Percentiles rank a stretch among this genome's conserved stretches.
Conservation (phyloP, 2,113 vertebrate genomes). For the Zapornia atra region DNA sequence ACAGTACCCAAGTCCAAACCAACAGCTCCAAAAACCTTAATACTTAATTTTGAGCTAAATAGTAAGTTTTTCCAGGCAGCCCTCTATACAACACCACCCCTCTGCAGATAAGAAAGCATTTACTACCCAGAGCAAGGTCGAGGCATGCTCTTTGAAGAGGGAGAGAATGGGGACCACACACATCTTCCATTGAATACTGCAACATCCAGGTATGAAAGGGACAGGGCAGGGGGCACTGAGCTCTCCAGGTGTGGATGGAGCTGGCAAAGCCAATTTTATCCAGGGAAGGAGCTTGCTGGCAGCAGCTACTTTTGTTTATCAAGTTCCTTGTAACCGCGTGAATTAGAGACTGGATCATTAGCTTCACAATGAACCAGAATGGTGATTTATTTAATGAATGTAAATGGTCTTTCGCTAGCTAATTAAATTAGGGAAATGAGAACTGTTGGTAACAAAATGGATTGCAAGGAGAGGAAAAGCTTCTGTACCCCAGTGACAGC, state of each 20-base stretch:
- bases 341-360: slow-evolving; percentile 62
- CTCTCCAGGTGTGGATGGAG: not conserved
- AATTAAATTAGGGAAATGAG: slow-evolving; percentile 68
- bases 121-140: not conserved
- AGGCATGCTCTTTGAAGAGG: not conserved
- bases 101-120: not conserved
- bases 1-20: not conserved
- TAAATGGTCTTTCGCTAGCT: slow-evolving; percentile 48
- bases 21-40: not conserved
- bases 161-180: not conserved
- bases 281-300: not conserved
- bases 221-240: not conserved
- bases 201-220: not conserved
- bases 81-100: not conserved
- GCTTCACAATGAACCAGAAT: slow-evolving; percentile 61
- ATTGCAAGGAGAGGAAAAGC: not conserved
- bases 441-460: slow-evolving; percentile 8
- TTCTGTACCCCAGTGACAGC: not conserved
- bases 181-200: not conserved
- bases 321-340: not conserved
- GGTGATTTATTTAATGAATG: slow-evolving; percentile 67
- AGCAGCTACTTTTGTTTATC: slow-evolving; percentile 50
- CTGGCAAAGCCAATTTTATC: not conserved
- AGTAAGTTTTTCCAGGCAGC: not conserved
- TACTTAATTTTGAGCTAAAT: not conserved